phyloP scores from a whole-genome alignment of 2,797 vertebrate genomes.

The Crenuchus spilurus region DNA sequence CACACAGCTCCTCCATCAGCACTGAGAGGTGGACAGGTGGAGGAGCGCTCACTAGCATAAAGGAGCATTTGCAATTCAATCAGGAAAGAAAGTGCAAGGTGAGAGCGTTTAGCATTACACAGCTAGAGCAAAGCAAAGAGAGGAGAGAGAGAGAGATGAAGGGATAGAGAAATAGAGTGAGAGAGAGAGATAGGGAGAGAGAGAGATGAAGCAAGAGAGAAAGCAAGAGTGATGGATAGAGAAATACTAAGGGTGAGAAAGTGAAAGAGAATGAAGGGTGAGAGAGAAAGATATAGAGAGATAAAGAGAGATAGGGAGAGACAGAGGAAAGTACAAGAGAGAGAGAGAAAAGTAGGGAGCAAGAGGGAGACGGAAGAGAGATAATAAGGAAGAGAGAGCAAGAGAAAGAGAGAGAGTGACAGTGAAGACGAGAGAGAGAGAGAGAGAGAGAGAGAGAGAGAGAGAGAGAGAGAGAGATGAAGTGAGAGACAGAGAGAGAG shows the following conservation, averaged over 20 bases:
- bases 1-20: constrained; percentile 12
- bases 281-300: constrained; percentile 3
- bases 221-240: too few relatives aligned
- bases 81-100: constrained; percentile 29
- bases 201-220: too few relatives aligned
- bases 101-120: constrained; percentile 43
- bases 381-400: background rate
- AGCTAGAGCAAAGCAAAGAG: background rate
- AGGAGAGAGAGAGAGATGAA: background rate
- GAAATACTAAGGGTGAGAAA: too few relatives aligned
- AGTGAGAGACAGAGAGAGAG: constrained; percentile 44
- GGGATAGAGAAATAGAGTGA: too few relatives aligned
- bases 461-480: constrained; percentile 22
- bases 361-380: background rate
- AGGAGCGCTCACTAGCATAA: constrained; percentile 53
- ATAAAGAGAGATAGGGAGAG: constrained; percentile 40
- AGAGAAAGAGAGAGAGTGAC: background rate
- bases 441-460: constrained; percentile 3
- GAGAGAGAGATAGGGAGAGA: too few relatives aligned
- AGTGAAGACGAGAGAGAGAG: background rate
- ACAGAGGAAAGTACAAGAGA: too few relatives aligned
- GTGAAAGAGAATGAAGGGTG: background rate
- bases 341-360: too few relatives aligned
- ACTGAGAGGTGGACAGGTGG: constrained; percentile 50
- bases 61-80: constrained; percentile 59